A percentile compares a stretch with the other conserved stretches of the same genome.
phyloP scores from a whole-genome alignment of 2,888 invertebrate genomes.

The Atethmia centrago region DNA sequence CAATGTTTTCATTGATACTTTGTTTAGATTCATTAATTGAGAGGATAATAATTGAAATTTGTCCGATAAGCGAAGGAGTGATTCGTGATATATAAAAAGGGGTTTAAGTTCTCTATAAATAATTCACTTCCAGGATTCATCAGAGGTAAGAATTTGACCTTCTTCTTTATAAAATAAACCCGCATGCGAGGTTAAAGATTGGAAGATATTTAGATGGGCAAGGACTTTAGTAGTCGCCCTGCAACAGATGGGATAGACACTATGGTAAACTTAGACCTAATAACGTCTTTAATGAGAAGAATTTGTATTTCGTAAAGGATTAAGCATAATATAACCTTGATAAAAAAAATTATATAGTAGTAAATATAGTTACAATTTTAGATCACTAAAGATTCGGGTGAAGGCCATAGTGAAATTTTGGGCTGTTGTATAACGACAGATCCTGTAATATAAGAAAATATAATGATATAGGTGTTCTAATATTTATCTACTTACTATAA shows the following conservation, averaged over 20 bases:
- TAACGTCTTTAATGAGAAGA: neutral
- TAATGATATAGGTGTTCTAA: no score
- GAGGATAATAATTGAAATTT: neutral
- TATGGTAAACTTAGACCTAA: no score
- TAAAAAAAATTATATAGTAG: no score
- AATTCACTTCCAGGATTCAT: neutral
- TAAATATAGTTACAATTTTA: no score
- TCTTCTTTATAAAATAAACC: no score
- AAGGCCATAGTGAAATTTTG: neutral
- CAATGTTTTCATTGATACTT: no score
- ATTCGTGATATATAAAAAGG: neutral
- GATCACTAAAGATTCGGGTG: neutral
- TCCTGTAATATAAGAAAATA: no score
- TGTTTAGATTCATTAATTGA: no score
- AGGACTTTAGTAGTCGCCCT: neutral
- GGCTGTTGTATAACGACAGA: slow-evolving; percentile 1
- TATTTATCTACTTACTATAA: no score
- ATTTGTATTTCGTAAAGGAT: neutral
- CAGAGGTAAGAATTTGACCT: no score
- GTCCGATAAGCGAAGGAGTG: neutral
- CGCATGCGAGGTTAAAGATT: neutral
- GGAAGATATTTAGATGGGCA: neutral
- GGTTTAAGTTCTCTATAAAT: neutral
- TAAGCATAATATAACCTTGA: neutral
- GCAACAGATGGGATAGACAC: neutral